Percentiles rank a stretch among this genome's conserved stretches.
Evolutionary conservation across 2,113 vertebrate species (phyloP).

Genomic region (Siniperca chuatsi): DNA sequence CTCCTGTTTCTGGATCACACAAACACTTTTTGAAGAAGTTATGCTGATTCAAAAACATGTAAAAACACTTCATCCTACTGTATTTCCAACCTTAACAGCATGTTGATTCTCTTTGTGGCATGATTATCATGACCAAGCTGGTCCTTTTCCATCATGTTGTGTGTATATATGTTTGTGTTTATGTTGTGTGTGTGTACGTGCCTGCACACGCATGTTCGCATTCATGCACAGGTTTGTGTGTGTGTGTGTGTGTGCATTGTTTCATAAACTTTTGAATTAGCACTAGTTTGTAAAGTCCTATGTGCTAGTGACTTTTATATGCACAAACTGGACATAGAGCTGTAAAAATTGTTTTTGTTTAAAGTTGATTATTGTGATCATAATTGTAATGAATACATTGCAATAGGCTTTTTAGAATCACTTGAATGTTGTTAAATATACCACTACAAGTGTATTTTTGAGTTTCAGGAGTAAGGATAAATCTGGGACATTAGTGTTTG

Average conservation of each 20-base stretch:
- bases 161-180: conserved; percentile 18
- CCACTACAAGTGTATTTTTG: conserved; percentile 60
- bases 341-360: conserved; percentile 49
- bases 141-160: conserved; percentile 58
- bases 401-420: conserved; percentile 64
- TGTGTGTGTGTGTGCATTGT: conserved; percentile 39
- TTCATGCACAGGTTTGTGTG: conserved; percentile 21
- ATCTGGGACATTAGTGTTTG: conserved; percentile 47
- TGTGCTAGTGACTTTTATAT: conserved; percentile 68
- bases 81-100: conserved; percentile 36
- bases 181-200: conserved; percentile 13
- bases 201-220: conserved; percentile 21
- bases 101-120: conserved; percentile 59
- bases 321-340: conserved; percentile 55
- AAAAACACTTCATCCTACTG: conserved; percentile 29
- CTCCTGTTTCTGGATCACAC: conserved; percentile 42
- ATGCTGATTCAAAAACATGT: conserved; percentile 35
- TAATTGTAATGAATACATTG: conserved; percentile 51
- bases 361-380: conserved; percentile 50
- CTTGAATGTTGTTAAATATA: conserved; percentile 58
- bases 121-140: conserved; percentile 54
- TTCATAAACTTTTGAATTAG: conserved; percentile 65
- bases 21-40: conserved; percentile 25
- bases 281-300: conserved; percentile 58
- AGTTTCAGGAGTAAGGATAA: conserved; percentile 22